Base-by-base conservation (phyloP, 2,888 invertebrate species). In the Epsilonema sp. region DNA sequence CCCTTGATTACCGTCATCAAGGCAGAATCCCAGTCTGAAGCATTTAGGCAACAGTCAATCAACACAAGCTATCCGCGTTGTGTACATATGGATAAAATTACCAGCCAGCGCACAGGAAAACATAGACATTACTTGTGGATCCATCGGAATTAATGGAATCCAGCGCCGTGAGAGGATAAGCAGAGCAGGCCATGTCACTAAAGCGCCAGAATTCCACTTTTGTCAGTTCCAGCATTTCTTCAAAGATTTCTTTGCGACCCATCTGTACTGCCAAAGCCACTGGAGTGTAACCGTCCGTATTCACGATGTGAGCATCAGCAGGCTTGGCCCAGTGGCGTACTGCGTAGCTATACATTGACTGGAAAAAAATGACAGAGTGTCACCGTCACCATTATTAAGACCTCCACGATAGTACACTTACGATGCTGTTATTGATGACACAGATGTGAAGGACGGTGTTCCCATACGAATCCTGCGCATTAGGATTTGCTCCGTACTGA, bases 381-480 rank as follows among this genome's bases (percentile, higher is more conserved):
- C n/a, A 23, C 13, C 26, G 37, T 2, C 23, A 20, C n/a, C 19
- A n/a, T 20, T 4, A 40, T 37, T 16, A 37, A n/a, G 31, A n/a
- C 3, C 21, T 16, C n/a, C n/a, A n/a, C n/a, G n/a, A n/a, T n/a
- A n/a, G n/a, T n/a, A n/a, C 21, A 62, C 71, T 69, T 68, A 89
- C 90, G 73, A 87, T 70, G 69, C 92, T 90, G 70, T 94, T 89
- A 63, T 86, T 82, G 50, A 97, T 90, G 37, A 97, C 94, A 36
- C 94, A 87, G 89, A 97, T 92, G 65, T 97, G 97, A n/a, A 97
- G 73, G 53, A 92, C 86, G 78, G 89, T 92, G 65, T 97, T 97
- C 13, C 97, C 97, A 62, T 89, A 92, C 0, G 82, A 78, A 66
- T 97, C 94, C 65, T 86, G 83, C n/a, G 78, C 74, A 66, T 97